phyloP scores from a whole-genome alignment of 1,140 invertebrate species.

The Homarus americanus region DNA sequence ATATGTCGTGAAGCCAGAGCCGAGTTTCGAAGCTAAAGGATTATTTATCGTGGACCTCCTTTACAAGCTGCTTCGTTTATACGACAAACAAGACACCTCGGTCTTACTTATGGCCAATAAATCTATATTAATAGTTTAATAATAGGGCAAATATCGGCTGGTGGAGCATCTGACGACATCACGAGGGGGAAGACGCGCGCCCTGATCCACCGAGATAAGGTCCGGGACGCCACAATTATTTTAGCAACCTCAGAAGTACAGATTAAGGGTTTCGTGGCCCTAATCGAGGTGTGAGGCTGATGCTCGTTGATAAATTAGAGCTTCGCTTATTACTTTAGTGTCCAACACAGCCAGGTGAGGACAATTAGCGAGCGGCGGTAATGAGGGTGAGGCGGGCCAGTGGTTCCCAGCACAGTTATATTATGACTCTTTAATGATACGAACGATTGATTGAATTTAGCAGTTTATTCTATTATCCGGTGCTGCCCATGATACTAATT shows the following conservation, averaged over 20 bases:
- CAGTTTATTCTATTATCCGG: neutral
- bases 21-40: no score
- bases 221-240: neutral
- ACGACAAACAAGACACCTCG: neutral
- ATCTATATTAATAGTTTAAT: neutral
- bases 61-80: neutral
- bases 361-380: neutral
- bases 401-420: no score
- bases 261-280: conserved; percentile 6
- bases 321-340: neutral
- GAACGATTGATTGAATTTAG: neutral
- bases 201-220: neutral
- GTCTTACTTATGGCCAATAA: neutral
- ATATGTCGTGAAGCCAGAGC: no score
- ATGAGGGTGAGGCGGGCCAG: no score
- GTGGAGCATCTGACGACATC: neutral
- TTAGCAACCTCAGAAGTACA: conserved; percentile 8
- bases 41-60: neutral
- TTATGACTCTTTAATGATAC: no score
- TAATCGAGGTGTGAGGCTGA: conserved; percentile 2
- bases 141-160: conserved; percentile 13
- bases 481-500: neutral
- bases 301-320: neutral
- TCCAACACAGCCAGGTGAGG: no score
- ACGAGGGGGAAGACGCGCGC: neutral